Percentiles rank a stretch among this genome's conserved stretches.
Evolutionary conservation across 2,888 invertebrate genomes (phyloP).

Genomic region (Drosophila hamatofila): DNA sequence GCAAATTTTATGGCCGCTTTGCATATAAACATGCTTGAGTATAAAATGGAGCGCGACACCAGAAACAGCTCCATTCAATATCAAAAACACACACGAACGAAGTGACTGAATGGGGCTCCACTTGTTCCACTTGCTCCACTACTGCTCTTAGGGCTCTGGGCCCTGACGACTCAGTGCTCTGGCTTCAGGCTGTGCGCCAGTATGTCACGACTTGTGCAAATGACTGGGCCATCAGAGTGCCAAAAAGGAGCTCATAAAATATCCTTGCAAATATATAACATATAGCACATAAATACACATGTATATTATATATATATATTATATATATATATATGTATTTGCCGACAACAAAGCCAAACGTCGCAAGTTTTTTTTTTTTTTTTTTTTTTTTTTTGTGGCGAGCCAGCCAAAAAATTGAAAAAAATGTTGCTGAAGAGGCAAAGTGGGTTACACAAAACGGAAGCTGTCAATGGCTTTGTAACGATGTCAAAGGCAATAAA

Average conservation of each 20-base stretch:
- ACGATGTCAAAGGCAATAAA: slow-evolving; percentile 73
- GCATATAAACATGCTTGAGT: slow-evolving; percentile 63
- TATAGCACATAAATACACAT: slow-evolving; percentile 9
- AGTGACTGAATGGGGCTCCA: slow-evolving; percentile 6
- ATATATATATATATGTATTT: slow-evolving; percentile 5
- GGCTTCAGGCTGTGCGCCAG: slow-evolving; percentile 56
- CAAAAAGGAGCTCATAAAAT: slow-evolving; percentile 77
- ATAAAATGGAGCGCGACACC: slow-evolving; percentile 53
- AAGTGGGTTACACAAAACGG: slow-evolving; percentile 44
- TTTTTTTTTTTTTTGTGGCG: neutral
- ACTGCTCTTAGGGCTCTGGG: neutral
- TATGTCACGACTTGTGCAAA: slow-evolving; percentile 77
- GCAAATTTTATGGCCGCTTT: slow-evolving; percentile 81
- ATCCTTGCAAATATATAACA: slow-evolving; percentile 52
- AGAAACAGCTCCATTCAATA: slow-evolving; percentile 48
- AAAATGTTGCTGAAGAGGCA: slow-evolving; percentile 13
- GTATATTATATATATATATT: slow-evolving; percentile 10
- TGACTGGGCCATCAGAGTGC: slow-evolving; percentile 77
- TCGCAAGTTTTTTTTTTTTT: neutral
- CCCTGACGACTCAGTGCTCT: neutral
- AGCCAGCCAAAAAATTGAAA: slow-evolving; percentile 17
- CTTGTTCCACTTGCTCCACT: neutral
- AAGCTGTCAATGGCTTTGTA: slow-evolving; percentile 74
- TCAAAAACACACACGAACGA: slow-evolving; percentile 24
- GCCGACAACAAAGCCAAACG: slow-evolving; percentile 52